Evolutionary conservation across 2,113 vertebrate genomes (phyloP), one percentile per base, ranked within the genome.

Genomic region (Centropus bengalensis): DNA sequence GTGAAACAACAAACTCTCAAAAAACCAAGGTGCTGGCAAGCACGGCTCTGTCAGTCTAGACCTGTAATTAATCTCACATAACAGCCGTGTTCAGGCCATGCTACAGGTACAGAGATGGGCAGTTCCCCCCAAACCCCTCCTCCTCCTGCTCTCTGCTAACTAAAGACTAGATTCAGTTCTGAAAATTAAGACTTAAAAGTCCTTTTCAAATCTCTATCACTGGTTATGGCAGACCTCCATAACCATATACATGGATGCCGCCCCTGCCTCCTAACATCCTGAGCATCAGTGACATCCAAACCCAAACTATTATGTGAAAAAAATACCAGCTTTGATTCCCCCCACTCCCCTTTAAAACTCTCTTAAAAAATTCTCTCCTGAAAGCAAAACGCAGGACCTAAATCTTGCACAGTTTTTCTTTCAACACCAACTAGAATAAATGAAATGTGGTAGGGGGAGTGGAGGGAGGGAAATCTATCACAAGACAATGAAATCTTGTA

Each of bases 401-500:
- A 81, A 91, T 69, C n/a, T 47, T 3, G 24, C 19, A 68, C 3
- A 78, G 45, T 47, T 84, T 92, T 66, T 47, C 76, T 66, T 96
- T 54, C 32, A 47, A 52, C n/a, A 33, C 22, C 19, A 75, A 82
- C 26, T 4, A 44, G 33, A 91, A 75, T 40, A 74, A 88, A 42
- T 67, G 77, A 94, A 93, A 76, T 0, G 1, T 59, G 74, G 36
- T 36, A 36, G 36, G 36, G 36, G 36, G 36, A 36, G 36, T 36
- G 36, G 36, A 36, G 36, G 36, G 54, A 52, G 36, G 32, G 2
- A 7, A 47, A 24, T 59, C 91, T 88, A 38, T 59, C 67, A 82
- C 19, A 66, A 33, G 8, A 92, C 68, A 96, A 96, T 44, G 91
- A 93, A 96, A 94, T 44, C 74, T 59, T 59, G 8, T 22, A 90